These are phyloP conservation scores for Hemistola chrysoprasaria DNA, from an alignment of 2,888 invertebrate genomes.

Conservation along the genomic window DNA sequence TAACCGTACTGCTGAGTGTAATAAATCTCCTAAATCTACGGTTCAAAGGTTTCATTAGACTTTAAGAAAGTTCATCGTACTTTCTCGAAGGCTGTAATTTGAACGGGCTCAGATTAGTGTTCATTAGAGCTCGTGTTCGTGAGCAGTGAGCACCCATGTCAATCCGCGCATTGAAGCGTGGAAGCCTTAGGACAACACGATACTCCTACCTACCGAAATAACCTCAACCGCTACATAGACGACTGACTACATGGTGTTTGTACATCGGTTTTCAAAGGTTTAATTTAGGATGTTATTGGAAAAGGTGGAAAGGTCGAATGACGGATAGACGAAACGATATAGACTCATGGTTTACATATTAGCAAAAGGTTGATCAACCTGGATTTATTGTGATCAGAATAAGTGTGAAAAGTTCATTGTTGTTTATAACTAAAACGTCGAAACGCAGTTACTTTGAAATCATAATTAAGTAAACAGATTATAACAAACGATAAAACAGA, in stretches of 20 bases:
- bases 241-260: constrained; percentile 3
- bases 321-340: no score
- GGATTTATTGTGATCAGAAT: no score
- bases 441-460: no score
- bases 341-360: no score
- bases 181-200: constrained; percentile 33
- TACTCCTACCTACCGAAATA: constrained; percentile 24
- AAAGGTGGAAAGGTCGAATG: background rate
- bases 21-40: no score
- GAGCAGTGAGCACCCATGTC: constrained; percentile 33
- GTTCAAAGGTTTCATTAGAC: constrained; percentile 20
- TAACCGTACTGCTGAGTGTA: no score
- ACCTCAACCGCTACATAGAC: constrained; percentile 15
- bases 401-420: no score
- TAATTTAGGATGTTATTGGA: constrained; percentile 17
- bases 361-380: no score
- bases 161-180: constrained; percentile 31
- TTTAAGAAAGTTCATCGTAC: constrained; percentile 48
- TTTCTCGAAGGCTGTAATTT: constrained; percentile 38
- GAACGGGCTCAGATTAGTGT: constrained; percentile 40
- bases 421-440: no score
- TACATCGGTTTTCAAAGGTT: constrained; percentile 15
- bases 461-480: background rate
- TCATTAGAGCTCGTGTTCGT: constrained; percentile 32
- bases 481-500: background rate